These are phyloP conservation scores for Crotalus helleri DNA, from an alignment of 2,113 vertebrate species.

Conservation along the genomic window DNA sequence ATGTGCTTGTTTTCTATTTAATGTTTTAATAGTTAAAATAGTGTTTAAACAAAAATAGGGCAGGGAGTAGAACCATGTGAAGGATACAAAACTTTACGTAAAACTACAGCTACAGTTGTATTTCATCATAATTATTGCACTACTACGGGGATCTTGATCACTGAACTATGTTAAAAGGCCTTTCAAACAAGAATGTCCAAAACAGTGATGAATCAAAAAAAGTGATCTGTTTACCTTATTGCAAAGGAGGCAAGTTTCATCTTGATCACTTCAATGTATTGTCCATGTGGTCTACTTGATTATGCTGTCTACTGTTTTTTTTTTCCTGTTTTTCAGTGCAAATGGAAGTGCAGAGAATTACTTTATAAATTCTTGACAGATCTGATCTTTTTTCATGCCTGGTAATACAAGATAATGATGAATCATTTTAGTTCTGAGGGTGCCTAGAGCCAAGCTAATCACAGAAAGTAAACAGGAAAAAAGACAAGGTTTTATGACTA, in stretches of 20 bases:
- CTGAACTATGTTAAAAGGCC: constrained; percentile 5
- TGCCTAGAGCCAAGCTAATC: neutral
- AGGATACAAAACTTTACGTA: neutral
- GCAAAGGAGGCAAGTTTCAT: constrained; percentile 38
- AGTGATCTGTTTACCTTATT: neutral
- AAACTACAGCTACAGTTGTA: neutral
- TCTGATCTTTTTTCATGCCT: constrained; percentile 44
- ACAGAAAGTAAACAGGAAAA: constrained; percentile 4
- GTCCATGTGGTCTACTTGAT: constrained; percentile 8
- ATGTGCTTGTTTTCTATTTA: neutral
- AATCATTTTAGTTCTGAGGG: constrained; percentile 29
- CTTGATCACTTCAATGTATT: constrained; percentile 45
- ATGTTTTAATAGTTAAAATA: neutral
- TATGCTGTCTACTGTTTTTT: constrained; percentile 42
- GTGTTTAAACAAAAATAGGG: neutral
- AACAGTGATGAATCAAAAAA: neutral
- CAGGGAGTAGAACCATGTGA: neutral
- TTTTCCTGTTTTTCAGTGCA: constrained; percentile 41
- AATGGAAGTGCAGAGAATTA: constrained; percentile 20
- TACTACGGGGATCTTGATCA: neutral
- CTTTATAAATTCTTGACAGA: constrained; percentile 34
- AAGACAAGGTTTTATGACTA: neutral
- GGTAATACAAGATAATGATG: constrained; percentile 33
- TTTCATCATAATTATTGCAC: neutral
- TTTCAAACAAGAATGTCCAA: neutral